Conservation (phyloP, 2,797 vertebrate genomes). For the Hypotaenidia philippensis region DNA sequence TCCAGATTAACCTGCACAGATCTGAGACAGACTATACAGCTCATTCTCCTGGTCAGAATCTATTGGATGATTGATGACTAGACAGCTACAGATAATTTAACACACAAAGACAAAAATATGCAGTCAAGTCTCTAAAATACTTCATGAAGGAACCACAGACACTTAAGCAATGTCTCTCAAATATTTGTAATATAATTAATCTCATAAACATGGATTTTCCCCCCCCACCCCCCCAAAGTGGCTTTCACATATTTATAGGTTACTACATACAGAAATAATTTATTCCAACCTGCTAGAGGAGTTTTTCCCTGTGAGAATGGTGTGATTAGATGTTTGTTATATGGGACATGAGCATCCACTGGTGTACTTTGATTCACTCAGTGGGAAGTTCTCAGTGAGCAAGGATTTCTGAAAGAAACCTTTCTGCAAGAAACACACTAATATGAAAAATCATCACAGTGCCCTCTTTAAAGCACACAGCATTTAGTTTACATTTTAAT, state of each 20-base stretch:
- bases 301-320: not conserved
- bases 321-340: not conserved
- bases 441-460: not conserved
- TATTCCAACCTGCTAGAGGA: not conserved
- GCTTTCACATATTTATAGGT: not conserved
- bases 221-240: rapidly evolving
- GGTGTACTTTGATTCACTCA: not conserved
- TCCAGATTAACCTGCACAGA: not conserved
- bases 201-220: not conserved
- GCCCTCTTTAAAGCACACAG: not conserved
- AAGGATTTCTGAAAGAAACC: not conserved
- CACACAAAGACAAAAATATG: not conserved
- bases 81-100: not conserved
- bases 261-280: not conserved
- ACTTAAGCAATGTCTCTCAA: not conserved
- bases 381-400: not conserved
- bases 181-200: not conserved
- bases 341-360: not conserved
- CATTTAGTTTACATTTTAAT: not conserved
- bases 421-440: not conserved
- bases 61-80: not conserved
- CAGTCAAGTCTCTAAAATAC: not conserved
- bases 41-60: not conserved
- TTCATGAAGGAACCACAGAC: not conserved
- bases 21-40: not conserved